Conservation (phyloP, 2,113 vertebrate genomes). For the Tapirus terrestris region DNA sequence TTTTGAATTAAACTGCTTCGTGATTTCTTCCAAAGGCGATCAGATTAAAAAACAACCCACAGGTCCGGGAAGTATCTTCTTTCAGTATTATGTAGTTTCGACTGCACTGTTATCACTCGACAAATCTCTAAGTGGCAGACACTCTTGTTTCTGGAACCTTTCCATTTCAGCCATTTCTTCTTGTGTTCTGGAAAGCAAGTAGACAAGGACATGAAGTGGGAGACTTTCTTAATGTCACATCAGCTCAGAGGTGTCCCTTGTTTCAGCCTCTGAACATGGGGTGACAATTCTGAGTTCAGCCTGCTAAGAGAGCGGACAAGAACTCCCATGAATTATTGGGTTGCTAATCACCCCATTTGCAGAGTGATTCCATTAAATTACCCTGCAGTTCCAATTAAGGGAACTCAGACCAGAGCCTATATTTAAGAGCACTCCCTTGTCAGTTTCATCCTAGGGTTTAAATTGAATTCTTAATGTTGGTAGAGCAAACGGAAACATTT, state of each 20-base stretch:
- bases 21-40: slow-evolving; percentile 1
- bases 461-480: slow-evolving; percentile 36
- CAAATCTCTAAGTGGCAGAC: neutral
- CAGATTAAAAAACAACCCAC: neutral
- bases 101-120: neutral
- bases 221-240: neutral
- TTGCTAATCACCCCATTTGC: slow-evolving; percentile 12
- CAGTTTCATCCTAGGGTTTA: slow-evolving; percentile 38
- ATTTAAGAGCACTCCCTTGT: slow-evolving; percentile 19
- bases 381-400: slow-evolving; percentile 38
- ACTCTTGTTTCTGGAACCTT: slow-evolving; percentile 15
- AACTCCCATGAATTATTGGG: neutral
- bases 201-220: neutral
- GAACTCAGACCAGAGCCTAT: neutral
- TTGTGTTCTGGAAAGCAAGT: slow-evolving; percentile 18
- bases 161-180: neutral
- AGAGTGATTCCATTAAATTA: slow-evolving; percentile 39
- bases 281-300: neutral
- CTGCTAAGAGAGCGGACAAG: neutral
- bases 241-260: slow-evolving; percentile 13
- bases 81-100: neutral
- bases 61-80: neutral
- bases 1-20: neutral
- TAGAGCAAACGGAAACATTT: neutral
- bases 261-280: neutral